Conservation (phyloP, 2,113 vertebrate genomes). For the Rhipidura dahli region DNA sequence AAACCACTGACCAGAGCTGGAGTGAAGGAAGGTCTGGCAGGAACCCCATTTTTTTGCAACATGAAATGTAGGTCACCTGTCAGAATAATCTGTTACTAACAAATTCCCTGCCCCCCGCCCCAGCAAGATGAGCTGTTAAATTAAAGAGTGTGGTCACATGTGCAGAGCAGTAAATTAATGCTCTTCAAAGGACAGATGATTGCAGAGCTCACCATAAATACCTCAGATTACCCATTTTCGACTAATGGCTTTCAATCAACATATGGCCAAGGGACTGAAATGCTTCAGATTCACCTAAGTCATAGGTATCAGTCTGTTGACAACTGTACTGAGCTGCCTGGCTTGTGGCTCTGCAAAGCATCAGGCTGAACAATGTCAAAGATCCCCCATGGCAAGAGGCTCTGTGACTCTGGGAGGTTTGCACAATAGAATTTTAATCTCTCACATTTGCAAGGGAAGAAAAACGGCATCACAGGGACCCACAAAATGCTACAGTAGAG, state of each 20-base stretch:
- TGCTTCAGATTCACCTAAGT: constrained; percentile 11
- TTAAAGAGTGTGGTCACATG: neutral
- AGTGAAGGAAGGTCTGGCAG: neutral
- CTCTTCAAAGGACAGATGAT: neutral
- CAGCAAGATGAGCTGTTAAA: neutral
- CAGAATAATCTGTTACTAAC: neutral
- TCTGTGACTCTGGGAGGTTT: neutral
- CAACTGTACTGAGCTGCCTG: neutral
- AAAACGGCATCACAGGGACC: neutral
- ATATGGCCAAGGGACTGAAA: neutral
- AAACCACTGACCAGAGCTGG: neutral
- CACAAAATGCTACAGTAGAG: neutral
- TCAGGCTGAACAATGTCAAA: neutral
- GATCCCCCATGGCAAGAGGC: neutral
- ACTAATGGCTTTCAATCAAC: neutral
- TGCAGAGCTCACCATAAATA: constrained; percentile 19
- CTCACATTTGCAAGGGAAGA: neutral
- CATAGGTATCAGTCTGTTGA: neutral
- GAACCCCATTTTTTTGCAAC: neutral
- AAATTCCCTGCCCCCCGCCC: constrained; percentile 3
- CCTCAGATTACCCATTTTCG: neutral
- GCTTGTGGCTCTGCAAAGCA: neutral
- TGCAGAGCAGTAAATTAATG: constrained; percentile 35
- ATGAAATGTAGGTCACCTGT: neutral
- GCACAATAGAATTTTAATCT: neutral